Base-by-base conservation (phyloP, 2,113 vertebrate genomes). In the Strix aluco region DNA sequence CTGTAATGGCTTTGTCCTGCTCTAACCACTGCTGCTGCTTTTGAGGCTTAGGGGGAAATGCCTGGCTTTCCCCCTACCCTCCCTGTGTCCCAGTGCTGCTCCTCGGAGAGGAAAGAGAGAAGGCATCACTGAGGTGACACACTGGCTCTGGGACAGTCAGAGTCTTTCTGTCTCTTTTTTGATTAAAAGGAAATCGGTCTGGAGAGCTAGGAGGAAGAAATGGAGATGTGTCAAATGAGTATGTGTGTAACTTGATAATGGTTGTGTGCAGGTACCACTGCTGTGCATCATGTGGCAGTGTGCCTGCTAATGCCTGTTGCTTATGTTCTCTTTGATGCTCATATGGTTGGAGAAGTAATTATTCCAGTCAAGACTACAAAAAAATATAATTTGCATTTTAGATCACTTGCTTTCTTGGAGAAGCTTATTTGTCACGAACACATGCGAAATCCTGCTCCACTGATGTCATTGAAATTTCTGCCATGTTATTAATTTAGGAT, bases 301-400 rank as follows among this genome's bases (percentile, higher is more conserved):
- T 42, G 58, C 26, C 63, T 83, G 22, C 46, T 49, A 7, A 20
- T 38, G 25, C 54, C 63, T 0, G 0, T 67, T 2, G 4, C 1
- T 46, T 85, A 12, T 1, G 0, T 57, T 88, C 38, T 67, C 23
- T 57, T 46, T 20, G 44, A 14, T 92, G 38, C 40, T 66, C 4
- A 0, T 42, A 5, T 29, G 16, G 7, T 26, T 66, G 61, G 34
- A 72, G 5, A 83, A 70, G 29, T 62, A 83, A 78, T 74, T 92
- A 52, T 29, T 86, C 27, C 38, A 67, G 4, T 79, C 26, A 75
- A 88, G 38, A 26, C 15, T 46, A 30, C 16, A 40, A 61, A 34
- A 51, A 27, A 20, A 15, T 12, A 4, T 25, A 19, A 62, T 12
- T 86, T 91, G 38, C 46, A 46, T 79, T 91, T 89, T 57, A 42